A percentile compares a stretch with the other conserved stretches of the same genome.
Conservation (phyloP, 2,797 vertebrate species). For the Clarias fuscus region DNA sequence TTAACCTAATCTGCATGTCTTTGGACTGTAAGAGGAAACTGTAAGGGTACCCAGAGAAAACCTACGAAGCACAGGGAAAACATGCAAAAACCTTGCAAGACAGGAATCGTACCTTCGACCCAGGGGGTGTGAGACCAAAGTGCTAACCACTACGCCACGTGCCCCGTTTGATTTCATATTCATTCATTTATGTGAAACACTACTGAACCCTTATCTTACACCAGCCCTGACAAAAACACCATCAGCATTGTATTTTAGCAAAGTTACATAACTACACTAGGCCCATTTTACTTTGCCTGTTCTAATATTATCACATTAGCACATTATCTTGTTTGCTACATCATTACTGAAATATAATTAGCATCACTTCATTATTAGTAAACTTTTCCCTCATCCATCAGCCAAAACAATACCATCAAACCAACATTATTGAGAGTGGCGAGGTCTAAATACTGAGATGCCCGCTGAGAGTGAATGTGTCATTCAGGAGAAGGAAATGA, state of each 20-base stretch:
- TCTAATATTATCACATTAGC: background rate
- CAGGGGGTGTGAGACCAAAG: too few species aligned
- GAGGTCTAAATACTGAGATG: constrained; percentile 21
- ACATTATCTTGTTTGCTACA: constrained; percentile 3
- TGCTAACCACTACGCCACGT: too few species aligned
- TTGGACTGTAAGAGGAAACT: too few species aligned
- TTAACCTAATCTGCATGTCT: too few species aligned
- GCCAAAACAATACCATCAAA: constrained; percentile 15
- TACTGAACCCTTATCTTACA: background rate
- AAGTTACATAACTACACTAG: constrained; percentile 1
- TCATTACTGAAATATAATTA: constrained; percentile 13
- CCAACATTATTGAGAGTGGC: background rate
- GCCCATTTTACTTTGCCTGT: constrained; percentile 3
- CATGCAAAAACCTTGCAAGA: too few species aligned
- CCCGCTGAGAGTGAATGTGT: constrained; percentile 44
- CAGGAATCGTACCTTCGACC: too few species aligned
- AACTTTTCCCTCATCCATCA: constrained; percentile 28
- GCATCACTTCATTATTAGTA: constrained; percentile 1
- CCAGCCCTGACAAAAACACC: background rate
- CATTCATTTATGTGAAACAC: background rate
- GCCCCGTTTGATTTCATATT: background rate
- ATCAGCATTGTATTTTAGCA: background rate
- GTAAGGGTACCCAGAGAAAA: too few species aligned
- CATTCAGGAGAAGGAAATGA: constrained; percentile 64
- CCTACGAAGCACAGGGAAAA: too few species aligned